These are phyloP conservation scores for Agrilus biguttatus DNA, from an alignment of 2,888 invertebrate species.

Conservation along the genomic window DNA sequence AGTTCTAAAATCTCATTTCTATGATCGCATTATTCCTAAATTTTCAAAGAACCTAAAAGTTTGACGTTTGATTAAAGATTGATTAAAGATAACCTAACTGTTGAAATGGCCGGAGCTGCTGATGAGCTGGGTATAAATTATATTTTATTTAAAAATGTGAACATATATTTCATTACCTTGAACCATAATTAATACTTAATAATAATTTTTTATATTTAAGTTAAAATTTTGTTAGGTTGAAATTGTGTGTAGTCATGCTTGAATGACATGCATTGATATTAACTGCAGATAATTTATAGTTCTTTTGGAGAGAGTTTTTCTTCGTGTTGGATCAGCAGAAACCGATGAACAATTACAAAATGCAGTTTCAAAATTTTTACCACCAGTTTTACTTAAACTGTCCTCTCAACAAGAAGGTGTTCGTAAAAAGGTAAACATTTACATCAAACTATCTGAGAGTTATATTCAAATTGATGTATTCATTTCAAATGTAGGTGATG, in stretches of 20 bases:
- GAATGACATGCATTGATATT: constrained; percentile 6
- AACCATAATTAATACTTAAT: neutral
- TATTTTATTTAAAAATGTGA: constrained; percentile 3
- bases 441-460: neutral
- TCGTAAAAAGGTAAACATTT: constrained; percentile 29
- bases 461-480: neutral
- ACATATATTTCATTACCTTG: neutral
- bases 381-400: constrained; percentile 81
- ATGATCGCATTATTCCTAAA: neutral
- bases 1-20: no score
- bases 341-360: constrained; percentile 78
- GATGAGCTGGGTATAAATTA: constrained; percentile 15
- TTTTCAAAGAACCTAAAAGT: constrained; percentile 4
- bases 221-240: neutral
- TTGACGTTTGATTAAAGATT: neutral
- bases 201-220: neutral
- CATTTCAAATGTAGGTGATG: constrained; percentile 52
- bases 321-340: constrained; percentile 78
- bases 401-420: constrained; percentile 79
- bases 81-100: neutral
- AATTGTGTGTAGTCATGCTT: neutral
- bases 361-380: constrained; percentile 66
- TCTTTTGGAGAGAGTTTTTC: constrained; percentile 76
- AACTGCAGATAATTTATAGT: constrained; percentile 36
- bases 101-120: constrained; percentile 15